Evolutionary conservation across 2,888 invertebrate genomes (phyloP), one percentile per base, ranked within the genome.

Genomic region (Pyrrhia umbra): DNA sequence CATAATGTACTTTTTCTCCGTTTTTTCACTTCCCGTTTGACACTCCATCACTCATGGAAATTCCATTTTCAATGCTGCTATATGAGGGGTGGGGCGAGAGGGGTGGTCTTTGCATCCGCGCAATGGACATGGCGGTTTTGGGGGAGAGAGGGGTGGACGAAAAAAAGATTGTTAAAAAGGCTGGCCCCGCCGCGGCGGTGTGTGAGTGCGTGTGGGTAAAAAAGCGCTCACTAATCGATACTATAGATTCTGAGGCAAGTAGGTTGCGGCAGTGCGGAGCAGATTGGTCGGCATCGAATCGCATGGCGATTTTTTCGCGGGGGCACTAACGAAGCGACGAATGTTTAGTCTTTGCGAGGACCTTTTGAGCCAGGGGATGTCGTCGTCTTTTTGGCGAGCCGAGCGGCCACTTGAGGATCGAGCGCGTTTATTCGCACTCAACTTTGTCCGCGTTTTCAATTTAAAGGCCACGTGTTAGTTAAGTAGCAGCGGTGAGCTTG

Each of bases 41-140:
- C 95, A 95, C 94, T 95, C 94, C 95, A 95, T 95, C 95, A 95
- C 93, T 95, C 95, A 95, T 93, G 95, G 94, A 95, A 95, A 95
- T 94, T 94, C 95, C 95, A 94, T 94, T 95, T 94, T 94, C 93
- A 94, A 94, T 94, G 94, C 92, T 92, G 92, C 88, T 91, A 89
- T 91, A 90, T 88, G 91, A 90, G 91, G 89, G 91, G 89, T 82
- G 91, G 90, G 88, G 88, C 67, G 77, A 84, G 83, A 60, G 87
- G 92, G 94, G 93, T 90, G 94, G 93, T 92, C 93, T 94, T 94
- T 93, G 93, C 94, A 94, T 94, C 91, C 92, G 92, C 92, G 93
- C 93, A 90, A 92, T 93, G 94, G 94, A 94, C 94, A 90, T 89
- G 93, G 92, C 90, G 93, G 92, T 93, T 93, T 92, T 85, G 90